Base-by-base conservation (phyloP, 2,888 invertebrate genomes). In the Sesia bembeciformis region DNA sequence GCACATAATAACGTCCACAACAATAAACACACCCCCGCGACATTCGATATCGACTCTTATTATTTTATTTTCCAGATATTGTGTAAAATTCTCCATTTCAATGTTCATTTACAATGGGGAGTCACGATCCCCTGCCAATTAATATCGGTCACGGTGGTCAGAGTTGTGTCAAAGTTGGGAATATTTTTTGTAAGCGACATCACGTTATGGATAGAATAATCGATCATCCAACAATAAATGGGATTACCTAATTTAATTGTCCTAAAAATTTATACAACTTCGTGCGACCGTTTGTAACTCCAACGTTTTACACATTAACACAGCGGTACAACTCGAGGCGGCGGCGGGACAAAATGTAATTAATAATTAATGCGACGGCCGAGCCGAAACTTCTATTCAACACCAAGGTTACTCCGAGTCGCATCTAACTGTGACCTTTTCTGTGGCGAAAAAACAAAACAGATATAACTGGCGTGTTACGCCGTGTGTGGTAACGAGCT, bases 401-500 rank as follows among this genome's bases (percentile, higher is more conserved):
- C 76, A 79, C 72, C 74, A 76, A 83, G 84, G 81, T 84, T 83
- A 67, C 65, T 66, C 62, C 56, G 54, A 58, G 49, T 61, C 59
- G 57, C 49, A 41, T 52, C 49, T 2, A 8, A 54, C 49, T 56
- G 69, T 78, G 81, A 84, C 86, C 85, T 84, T 86, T 84, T 78
- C 79, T 69, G 72, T 73, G 62, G 63, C 60, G 75, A 84, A 86
- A 88, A 88, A 88, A 86, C 84, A 84, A 82, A 81, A 79, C 74
- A 67, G 67, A 80, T 76, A 76, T 74, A 82, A 81, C 82, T 77
- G 81, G 72, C 77, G 70, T 74, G 80, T 79, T 73, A 68, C 76
- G 64, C 70, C 78, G 80, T 82, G 75, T 82, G 85, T 84, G 71
- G 86, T 88, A 88, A 89, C 89, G 80, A 89, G 89, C 88, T 89